A percentile compares a stretch with the other conserved stretches of the same genome.
Conservation (phyloP, 2,113 vertebrate genomes). For the Ascaphus truei region DNA sequence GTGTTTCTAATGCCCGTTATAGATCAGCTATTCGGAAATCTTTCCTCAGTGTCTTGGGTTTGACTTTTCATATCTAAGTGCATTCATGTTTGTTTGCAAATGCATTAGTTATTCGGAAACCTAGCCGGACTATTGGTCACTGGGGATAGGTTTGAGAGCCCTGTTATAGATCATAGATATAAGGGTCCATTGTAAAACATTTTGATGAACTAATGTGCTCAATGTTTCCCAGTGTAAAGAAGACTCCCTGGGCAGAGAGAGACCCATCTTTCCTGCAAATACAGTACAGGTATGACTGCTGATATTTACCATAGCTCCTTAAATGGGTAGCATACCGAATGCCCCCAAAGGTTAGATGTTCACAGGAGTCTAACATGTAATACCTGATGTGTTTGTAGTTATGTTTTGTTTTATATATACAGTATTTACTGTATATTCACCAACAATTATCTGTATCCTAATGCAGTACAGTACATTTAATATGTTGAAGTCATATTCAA, state of each 20-base stretch:
- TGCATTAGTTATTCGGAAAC: neutral
- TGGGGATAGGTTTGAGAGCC: neutral
- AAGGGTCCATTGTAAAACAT: neutral
- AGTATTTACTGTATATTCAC: too few relatives aligned
- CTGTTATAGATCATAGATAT: neutral
- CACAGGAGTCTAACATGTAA: too few relatives aligned
- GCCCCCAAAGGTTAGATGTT: too few relatives aligned
- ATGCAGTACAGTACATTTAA: too few relatives aligned
- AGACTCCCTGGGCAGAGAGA: slow-evolving; percentile 14
- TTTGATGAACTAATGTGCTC: neutral
- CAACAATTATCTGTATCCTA: too few relatives aligned
- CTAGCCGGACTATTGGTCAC: neutral
- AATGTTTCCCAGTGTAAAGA: slow-evolving; percentile 23
- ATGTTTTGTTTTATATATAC: too few relatives aligned
- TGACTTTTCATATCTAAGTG: neutral
- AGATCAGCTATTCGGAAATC: neutral
- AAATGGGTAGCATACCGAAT: too few relatives aligned
- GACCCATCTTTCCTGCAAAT: neutral
- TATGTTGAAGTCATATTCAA: too few relatives aligned
- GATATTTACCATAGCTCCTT: too few relatives aligned
- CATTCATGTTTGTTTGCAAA: neutral
- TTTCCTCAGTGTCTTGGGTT: neutral
- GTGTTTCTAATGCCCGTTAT: neutral
- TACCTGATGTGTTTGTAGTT: too few relatives aligned
- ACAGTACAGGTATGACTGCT: neutral